Conservation (phyloP, 2,113 vertebrate genomes). For the Bujurquina vittata region DNA sequence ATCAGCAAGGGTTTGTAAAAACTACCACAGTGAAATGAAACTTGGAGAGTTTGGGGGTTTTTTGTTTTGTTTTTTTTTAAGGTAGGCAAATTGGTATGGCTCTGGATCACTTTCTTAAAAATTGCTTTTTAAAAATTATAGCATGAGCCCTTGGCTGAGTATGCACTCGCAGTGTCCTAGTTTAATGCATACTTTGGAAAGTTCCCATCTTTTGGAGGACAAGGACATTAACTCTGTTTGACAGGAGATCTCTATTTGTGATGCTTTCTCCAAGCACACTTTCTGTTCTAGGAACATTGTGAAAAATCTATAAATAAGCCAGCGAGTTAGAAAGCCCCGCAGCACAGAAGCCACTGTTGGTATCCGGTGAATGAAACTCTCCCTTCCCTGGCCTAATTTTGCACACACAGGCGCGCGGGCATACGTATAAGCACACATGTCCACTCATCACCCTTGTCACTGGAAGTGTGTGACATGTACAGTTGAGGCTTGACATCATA, state of each 20-base stretch:
- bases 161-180: not conserved
- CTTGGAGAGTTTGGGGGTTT: not conserved
- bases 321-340: conserved; percentile 9
- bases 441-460: not conserved
- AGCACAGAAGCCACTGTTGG: conserved; percentile 31
- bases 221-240: conserved; percentile 21
- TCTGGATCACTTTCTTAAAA: not conserved
- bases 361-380: conserved; percentile 41
- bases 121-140: not conserved
- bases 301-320: conserved; percentile 61
- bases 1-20: not conserved
- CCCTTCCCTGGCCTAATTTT: conserved; percentile 36
- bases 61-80: not conserved
- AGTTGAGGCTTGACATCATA: not conserved
- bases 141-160: too few relatives aligned
- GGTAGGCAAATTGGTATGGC: not conserved
- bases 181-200: conserved; percentile 34
- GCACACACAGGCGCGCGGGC: not conserved
- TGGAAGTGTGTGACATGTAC: not conserved
- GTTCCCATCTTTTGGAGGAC: conserved; percentile 1
- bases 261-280: not conserved
- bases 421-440: not conserved
- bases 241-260: conserved; percentile 43
- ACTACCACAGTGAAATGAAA: not conserved
- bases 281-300: conserved; percentile 16